phyloP scores from a whole-genome alignment of 2,888 invertebrate genomes.

The Tetrapedia diversipes region DNA sequence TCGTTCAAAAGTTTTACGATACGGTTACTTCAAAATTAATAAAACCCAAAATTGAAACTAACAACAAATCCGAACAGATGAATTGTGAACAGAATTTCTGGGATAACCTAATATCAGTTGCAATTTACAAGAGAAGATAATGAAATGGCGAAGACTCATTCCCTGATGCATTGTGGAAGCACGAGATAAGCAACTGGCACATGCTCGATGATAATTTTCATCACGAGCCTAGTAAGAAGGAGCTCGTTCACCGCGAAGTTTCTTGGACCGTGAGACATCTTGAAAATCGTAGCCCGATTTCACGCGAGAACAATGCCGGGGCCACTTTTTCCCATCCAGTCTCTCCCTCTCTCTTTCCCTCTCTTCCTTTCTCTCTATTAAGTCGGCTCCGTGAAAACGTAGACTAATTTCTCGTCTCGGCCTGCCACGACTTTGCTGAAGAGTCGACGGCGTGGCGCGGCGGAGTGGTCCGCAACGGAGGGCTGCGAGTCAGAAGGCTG shows the following conservation, averaged over 20 bases:
- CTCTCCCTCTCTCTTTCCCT: conserved; percentile 5
- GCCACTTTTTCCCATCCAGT: conserved; percentile 45
- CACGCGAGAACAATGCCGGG: conserved; percentile 52
- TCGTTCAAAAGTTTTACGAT: no score
- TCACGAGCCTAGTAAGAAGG: conserved; percentile 25
- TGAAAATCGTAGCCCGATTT: conserved; percentile 52
- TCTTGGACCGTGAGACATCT: conserved; percentile 53
- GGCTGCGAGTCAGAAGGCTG: conserved; percentile 48
- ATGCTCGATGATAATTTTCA: conserved; percentile 46
- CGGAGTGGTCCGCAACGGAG: conserved; percentile 62
- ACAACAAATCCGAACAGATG: no score
- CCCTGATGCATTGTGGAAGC: background rate
- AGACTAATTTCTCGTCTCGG: conserved; percentile 72
- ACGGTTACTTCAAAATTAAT: no score
- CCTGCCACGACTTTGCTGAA: conserved; percentile 51
- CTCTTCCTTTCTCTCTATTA: conserved; percentile 24
- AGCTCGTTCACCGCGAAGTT: conserved; percentile 27
- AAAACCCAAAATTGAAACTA: no score
- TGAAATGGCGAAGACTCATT: background rate
- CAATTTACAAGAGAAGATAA: background rate
- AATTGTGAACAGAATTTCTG: no score
- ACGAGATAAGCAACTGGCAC: conserved; percentile 19
- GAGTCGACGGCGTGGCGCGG: conserved; percentile 64
- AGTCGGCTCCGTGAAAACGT: conserved; percentile 61
- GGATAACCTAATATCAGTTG: no score